phyloP scores from a whole-genome alignment of 2,113 vertebrate species.

The Cebidichthys violaceus region DNA sequence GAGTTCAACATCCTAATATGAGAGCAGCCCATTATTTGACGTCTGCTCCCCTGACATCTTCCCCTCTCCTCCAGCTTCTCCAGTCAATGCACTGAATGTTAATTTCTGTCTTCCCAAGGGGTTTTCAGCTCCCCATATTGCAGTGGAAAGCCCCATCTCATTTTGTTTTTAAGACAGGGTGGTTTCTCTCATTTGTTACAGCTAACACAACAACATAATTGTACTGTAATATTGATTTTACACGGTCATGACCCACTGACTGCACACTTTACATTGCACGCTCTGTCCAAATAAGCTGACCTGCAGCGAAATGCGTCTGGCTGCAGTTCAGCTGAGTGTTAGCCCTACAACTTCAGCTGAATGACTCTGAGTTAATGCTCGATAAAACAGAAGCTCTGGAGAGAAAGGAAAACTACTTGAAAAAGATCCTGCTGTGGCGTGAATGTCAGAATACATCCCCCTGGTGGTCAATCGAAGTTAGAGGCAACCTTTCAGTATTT shows the following conservation, averaged over 20 bases:
- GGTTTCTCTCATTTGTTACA: constrained; percentile 29
- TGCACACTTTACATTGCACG: not conserved
- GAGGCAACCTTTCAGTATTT: constrained; percentile 13
- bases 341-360: not conserved
- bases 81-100: constrained; percentile 32
- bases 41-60: constrained; percentile 14
- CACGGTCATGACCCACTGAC: constrained; percentile 51
- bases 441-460: constrained; percentile 27
- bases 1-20: constrained; percentile 3
- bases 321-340: constrained; percentile 25
- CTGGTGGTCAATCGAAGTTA: constrained; percentile 34
- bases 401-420: constrained; percentile 10
- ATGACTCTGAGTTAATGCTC: constrained; percentile 23
- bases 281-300: constrained; percentile 22
- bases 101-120: constrained; percentile 22
- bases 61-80: constrained; percentile 9
- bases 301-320: constrained; percentile 31
- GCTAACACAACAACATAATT: constrained; percentile 55
- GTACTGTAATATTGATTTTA: constrained; percentile 70
- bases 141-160: constrained; percentile 26
- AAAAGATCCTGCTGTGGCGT: constrained; percentile 13
- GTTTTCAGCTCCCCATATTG: constrained; percentile 2
- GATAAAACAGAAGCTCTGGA: not conserved
- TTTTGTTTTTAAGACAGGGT: constrained; percentile 24
- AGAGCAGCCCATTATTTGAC: constrained; percentile 11